Base-by-base conservation (phyloP, 2,113 vertebrate genomes). In the Perccottus glenii region DNA sequence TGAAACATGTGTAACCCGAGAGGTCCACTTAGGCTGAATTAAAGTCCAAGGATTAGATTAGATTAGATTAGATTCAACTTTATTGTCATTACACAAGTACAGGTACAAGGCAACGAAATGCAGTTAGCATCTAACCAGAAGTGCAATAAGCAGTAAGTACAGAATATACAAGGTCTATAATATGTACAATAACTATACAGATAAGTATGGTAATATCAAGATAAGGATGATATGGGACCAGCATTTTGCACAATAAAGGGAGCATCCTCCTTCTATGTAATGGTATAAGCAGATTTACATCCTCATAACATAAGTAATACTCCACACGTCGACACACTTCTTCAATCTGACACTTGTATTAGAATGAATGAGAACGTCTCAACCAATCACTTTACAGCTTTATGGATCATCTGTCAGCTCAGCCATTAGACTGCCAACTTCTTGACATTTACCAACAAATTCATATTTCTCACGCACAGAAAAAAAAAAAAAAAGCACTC, bases 401-500 rank as follows among this genome's bases (percentile, higher is more conserved):
- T 86, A 87, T 78, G 87, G 86, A 87, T 88, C 85, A 88, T 88
- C 85, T 87, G 87, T 90, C 87, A 90, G 77, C 61, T 47, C 57
- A 52, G 62, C 82, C 70, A 86, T 89, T 89, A 90, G 80, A 79
- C 83, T 85, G 87, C 82, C 87, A 89, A 89, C 87, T 83, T 90
- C 86, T 86, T 90, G 89, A 87, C 87, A 90, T 90, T 89, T 90
- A 87, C 83, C 78, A 87, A 85, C 87, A 88, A 90, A 90, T 86
- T 87, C 80, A 84, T 86, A 88, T 88, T 88, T 88, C 86, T 85
- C 62, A 56, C 80, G 72, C 75, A 78, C 72, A 70, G 72, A 44
- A 33, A 15, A 33, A 44, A 55, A 62, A 50, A 69, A 19, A 11
- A 27, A 50, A 69, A 19, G 10, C 56, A 77, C 77, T 75, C 64